Conservation (phyloP, 1,140 invertebrate genomes). For the Drosophila santomea region DNA sequence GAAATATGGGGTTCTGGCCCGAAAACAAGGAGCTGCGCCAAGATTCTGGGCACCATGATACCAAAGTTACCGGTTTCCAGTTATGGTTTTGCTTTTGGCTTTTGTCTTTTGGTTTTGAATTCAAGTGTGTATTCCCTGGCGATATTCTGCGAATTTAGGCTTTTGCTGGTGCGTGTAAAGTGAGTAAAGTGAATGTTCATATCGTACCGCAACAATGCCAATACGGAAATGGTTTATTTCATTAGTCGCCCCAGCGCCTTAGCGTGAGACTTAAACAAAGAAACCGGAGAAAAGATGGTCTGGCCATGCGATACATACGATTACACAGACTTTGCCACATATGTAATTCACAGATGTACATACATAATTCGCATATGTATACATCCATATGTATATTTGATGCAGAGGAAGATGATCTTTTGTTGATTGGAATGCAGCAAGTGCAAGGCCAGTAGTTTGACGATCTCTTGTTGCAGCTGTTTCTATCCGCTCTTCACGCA, state of each 20-base stretch:
- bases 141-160: slow-evolving; percentile 32
- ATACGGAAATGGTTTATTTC: slow-evolving; percentile 49
- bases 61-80: slow-evolving; percentile 41
- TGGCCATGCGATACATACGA: slow-evolving; percentile 13
- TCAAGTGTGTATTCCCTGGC: slow-evolving; percentile 12
- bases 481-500: slow-evolving; percentile 25
- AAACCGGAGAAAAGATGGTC: slow-evolving; percentile 19
- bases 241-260: slow-evolving; percentile 19
- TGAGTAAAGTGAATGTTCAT: slow-evolving; percentile 25
- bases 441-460: slow-evolving; percentile 30
- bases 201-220: slow-evolving; percentile 8
- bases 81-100: slow-evolving; percentile 1
- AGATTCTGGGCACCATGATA: slow-evolving; percentile 14
- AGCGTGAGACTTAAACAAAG: slow-evolving; percentile 26
- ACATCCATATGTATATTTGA: not conserved
- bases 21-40: slow-evolving; percentile 15
- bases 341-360: not conserved
- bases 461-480: slow-evolving; percentile 8
- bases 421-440: slow-evolving; percentile 47
- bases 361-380: not conserved
- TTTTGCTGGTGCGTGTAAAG: slow-evolving; percentile 26
- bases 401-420: slow-evolving; percentile 32
- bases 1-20: slow-evolving; percentile 13
- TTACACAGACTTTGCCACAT: slow-evolving; percentile 1
- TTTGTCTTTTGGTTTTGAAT: not conserved